A percentile compares a stretch with the other conserved stretches of the same genome.
phyloP scores from a whole-genome alignment of 2,888 invertebrate genomes.

The Conops quadrifasciatus region DNA sequence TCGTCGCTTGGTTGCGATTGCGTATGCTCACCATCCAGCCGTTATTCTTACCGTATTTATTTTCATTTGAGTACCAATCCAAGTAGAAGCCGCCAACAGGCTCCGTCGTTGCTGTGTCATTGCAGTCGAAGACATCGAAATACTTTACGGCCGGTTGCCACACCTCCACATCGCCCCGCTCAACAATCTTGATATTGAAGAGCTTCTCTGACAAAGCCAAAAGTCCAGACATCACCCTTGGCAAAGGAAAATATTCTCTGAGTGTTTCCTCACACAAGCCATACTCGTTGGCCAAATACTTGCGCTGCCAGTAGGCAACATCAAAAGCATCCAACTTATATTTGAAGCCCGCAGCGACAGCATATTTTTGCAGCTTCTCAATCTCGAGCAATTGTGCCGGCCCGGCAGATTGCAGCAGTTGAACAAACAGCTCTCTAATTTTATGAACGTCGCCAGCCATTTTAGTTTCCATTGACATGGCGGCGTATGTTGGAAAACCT shows the following conservation, averaged over 20 bases:
- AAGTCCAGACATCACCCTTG: slow-evolving; percentile 80
- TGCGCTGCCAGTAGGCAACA: slow-evolving; percentile 85
- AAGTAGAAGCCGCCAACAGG: slow-evolving; percentile 86
- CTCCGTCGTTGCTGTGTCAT: slow-evolving; percentile 45
- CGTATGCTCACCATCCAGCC: slow-evolving; percentile 84
- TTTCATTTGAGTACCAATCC: slow-evolving; percentile 78
- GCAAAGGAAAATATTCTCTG: slow-evolving; percentile 83
- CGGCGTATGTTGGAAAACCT: slow-evolving; percentile 78
- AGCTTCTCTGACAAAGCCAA: slow-evolving; percentile 79
- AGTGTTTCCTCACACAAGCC: slow-evolving; percentile 77
- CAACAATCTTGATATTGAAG: slow-evolving; percentile 80
- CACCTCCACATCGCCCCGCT: slow-evolving; percentile 71
- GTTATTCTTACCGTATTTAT: slow-evolving; percentile 73
- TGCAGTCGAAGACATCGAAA: slow-evolving; percentile 78
- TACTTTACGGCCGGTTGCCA: slow-evolving; percentile 90
- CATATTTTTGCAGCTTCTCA: slow-evolving; percentile 75
- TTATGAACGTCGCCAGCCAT: slow-evolving; percentile 84
- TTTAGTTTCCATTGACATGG: slow-evolving; percentile 94
- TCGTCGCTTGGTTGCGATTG: slow-evolving; percentile 73
- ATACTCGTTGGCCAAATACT: slow-evolving; percentile 74
- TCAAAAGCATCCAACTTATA: slow-evolving; percentile 81
- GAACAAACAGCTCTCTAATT: slow-evolving; percentile 75
- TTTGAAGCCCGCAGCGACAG: slow-evolving; percentile 75
- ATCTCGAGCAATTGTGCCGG: slow-evolving; percentile 82
- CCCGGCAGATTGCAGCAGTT: slow-evolving; percentile 73